Base-by-base conservation (phyloP, 2,888 invertebrate genomes). In the Lepidocyrtinus sp. region DNA sequence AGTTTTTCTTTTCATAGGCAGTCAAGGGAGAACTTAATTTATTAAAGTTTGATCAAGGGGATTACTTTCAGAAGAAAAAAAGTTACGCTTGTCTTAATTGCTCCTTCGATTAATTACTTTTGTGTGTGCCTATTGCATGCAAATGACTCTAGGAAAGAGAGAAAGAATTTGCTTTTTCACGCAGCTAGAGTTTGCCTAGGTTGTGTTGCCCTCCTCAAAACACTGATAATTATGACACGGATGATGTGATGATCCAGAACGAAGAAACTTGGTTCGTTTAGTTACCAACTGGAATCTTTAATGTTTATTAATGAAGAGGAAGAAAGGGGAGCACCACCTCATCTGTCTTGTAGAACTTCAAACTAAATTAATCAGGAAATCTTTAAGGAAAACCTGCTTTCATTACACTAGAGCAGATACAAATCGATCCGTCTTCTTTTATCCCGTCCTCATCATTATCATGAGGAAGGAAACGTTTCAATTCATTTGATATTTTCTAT, bases 311-410 rank as follows among this genome's bases (percentile, higher is more conserved):
- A 62, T 62, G 62, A 62, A 62, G 62, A 62, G 62, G 36, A 24
- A 64, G 46, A 64, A 24, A 27, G 72, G 71, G 72, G 50, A 72
- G 61, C 46, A 19, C 21, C 45, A 62, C n/a, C 36, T 36, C 36
- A 70, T 59, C 76, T 71, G 76, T 76, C 76, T 76, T 76, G 70
- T 76, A 76, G 17, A 71, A 70, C 70, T 45, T 64, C 76, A 71
- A 36, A 59, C 77, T 78, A 72, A 78, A 78, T 78, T 78, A 78
- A 78, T 78, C 77, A 78, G 72, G 72, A 78, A 78, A 78, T 72
- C 72, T 78, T 27, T 25, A 45, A 22, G 59, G 25, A 63, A 76
- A 68, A 61, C n/a, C 26, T 46, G 75, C 75, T 69, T 64, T 63
- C 75, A n/a, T n/a, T 36, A 12, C 36, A 36, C 5, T 7, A 36